phyloP scores from a whole-genome alignment of 2,113 vertebrate genomes.

The Pandion haliaetus region DNA sequence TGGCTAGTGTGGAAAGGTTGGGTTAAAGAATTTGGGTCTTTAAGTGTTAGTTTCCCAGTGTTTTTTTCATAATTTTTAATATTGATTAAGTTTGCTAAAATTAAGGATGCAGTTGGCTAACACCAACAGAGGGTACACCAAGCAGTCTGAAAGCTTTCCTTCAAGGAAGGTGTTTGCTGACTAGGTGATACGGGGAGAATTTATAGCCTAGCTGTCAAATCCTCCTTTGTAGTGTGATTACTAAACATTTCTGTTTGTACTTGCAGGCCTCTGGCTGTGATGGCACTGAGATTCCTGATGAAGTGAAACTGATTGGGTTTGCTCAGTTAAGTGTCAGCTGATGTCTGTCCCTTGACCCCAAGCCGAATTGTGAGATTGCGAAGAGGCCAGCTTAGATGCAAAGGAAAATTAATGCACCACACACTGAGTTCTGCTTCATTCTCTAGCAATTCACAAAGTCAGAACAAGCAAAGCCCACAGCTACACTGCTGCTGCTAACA shows the following conservation, averaged over 20 bases:
- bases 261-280: constrained; percentile 92
- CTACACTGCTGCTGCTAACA: constrained; percentile 69
- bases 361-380: constrained; percentile 74
- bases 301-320: constrained; percentile 98
- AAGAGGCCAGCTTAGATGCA: constrained; percentile 76
- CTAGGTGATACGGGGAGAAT: rapidly evolving
- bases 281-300: constrained; percentile 91
- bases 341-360: constrained; percentile 71
- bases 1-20: not conserved
- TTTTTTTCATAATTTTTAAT: not conserved
- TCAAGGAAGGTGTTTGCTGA: not conserved
- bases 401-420: constrained; percentile 66
- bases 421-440: constrained; percentile 77
- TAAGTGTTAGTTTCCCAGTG: not conserved
- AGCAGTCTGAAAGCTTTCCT: not conserved
- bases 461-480: constrained; percentile 73
- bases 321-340: constrained; percentile 97
- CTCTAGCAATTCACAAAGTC: constrained; percentile 73
- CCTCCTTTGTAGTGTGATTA: not conserved
- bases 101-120: not conserved
- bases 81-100: not conserved
- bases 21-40: not conserved
- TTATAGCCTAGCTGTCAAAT: not conserved
- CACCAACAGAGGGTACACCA: not conserved
- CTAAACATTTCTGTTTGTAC: constrained; percentile 42